Percentiles rank a stretch among this genome's conserved stretches.
These are phyloP conservation scores for Paratrypauchen microcephalus DNA, from an alignment of 2,797 vertebrate species.

Conservation along the genomic window DNA sequence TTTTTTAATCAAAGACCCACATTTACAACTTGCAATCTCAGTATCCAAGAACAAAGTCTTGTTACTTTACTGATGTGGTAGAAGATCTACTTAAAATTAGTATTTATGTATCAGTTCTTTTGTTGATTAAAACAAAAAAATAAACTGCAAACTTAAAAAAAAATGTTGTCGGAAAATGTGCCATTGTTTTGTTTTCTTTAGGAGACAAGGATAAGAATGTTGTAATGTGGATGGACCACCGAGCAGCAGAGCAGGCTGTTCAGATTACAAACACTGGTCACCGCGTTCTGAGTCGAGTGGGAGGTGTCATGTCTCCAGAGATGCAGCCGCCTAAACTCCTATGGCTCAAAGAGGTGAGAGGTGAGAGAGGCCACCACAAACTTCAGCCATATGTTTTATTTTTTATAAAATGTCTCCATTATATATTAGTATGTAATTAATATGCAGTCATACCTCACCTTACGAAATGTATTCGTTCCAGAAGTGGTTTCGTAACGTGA, in stretches of 20 bases:
- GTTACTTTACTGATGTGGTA: too few species aligned
- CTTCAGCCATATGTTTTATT: not conserved
- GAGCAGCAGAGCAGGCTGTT: conserved; percentile 84
- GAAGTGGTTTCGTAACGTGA: too few species aligned
- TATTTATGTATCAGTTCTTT: too few species aligned
- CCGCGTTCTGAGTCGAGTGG: conserved; percentile 81
- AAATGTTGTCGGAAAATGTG: not conserved
- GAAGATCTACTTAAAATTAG: too few species aligned
- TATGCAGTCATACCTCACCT: too few species aligned
- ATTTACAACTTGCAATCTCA: not conserved
- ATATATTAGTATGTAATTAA: not conserved
- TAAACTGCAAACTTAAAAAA: not conserved
- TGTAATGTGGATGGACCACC: conserved; percentile 98
- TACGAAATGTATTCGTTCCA: too few species aligned
- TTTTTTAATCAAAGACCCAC: not conserved
- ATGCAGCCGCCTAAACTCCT: conserved; percentile 97
- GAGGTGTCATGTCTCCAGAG: conserved; percentile 95
- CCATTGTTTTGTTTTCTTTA: conserved; percentile 40
- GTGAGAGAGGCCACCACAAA: conserved; percentile 53
- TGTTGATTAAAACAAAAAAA: not conserved
- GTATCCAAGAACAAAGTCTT: not conserved
- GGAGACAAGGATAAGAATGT: conserved; percentile 83
- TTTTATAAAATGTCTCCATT: not conserved
- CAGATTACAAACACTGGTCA: conserved; percentile 85
- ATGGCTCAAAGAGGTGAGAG: conserved; percentile 95